These are phyloP conservation scores for Limnothrissa miodon DNA, from an alignment of 2,113 vertebrate species.

Conservation along the genomic window DNA sequence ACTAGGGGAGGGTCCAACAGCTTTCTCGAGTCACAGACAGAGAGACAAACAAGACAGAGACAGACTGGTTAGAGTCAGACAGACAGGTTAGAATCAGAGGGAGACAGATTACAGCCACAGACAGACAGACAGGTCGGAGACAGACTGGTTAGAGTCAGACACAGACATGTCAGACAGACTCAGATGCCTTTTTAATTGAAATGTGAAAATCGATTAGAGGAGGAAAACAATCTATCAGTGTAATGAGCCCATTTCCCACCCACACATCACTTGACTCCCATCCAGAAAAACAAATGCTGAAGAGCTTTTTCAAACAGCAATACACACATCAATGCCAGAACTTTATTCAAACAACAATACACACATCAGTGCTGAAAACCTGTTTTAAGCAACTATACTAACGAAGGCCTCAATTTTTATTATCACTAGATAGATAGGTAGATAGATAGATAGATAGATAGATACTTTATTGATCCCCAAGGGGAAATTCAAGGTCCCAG, in stretches of 20 bases:
- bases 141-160: not conserved
- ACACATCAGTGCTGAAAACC: no score
- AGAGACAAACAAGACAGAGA: no score
- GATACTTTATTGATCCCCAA: no score
- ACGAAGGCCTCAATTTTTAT: no score
- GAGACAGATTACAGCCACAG: not conserved
- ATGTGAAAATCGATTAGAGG: constrained; percentile 41
- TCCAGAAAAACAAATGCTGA: constrained; percentile 15
- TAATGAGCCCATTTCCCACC: constrained; percentile 45
- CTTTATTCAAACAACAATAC: not conserved
- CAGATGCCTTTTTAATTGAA: constrained; percentile 42
- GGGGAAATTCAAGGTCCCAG: no score
- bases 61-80: not conserved
- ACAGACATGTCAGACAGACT: not conserved
- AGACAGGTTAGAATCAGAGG: not conserved
- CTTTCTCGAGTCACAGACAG: no score
- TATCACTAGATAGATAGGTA: no score
- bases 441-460: no score
- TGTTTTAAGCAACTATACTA: no score
- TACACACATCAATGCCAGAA: no score
- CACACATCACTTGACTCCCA: constrained; percentile 18
- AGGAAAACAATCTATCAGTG: constrained; percentile 51
- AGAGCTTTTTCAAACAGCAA: not conserved
- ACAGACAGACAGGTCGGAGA: not conserved
- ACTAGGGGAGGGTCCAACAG: no score